Evolutionary conservation across 2,797 vertebrate genomes (phyloP).

Genomic region (Dicrostonyx torquatus): DNA sequence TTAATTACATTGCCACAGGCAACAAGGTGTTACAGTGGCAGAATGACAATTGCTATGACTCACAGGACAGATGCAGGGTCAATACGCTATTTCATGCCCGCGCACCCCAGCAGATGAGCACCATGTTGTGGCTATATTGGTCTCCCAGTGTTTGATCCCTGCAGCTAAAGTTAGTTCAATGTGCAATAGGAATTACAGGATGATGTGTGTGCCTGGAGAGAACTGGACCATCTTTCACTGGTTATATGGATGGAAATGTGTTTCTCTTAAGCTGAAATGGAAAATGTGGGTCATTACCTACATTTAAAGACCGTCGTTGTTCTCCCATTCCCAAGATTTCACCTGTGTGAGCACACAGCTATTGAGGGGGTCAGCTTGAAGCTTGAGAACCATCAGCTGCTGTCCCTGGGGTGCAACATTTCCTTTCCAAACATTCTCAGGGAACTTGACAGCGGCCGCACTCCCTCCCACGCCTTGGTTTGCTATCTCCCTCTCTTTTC

Average conservation of each 20-base stretch:
- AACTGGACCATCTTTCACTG: constrained; percentile 74
- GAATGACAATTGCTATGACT: constrained; percentile 90
- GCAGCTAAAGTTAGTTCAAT: constrained; percentile 84
- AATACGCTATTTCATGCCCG: constrained; percentile 88
- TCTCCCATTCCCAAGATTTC: constrained; percentile 81
- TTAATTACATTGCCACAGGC: constrained; percentile 94
- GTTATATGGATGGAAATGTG: constrained; percentile 72
- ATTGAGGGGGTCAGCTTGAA: constrained; percentile 76
- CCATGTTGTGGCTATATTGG: constrained; percentile 84
- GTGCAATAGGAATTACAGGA: constrained; percentile 85
- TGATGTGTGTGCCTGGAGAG: constrained; percentile 59
- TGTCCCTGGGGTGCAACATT: constrained; percentile 76
- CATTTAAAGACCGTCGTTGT: constrained; percentile 83
- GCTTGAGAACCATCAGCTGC: constrained; percentile 78
- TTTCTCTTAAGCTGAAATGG: constrained; percentile 81
- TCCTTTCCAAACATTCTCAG: constrained; percentile 73
- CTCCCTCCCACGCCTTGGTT: constrained; percentile 13
- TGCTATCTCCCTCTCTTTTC: not conserved
- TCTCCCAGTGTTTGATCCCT: constrained; percentile 80
- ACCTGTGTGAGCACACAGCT: constrained; percentile 72
- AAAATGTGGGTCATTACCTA: constrained; percentile 79
- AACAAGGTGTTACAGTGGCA: constrained; percentile 90
- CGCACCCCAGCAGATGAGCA: constrained; percentile 84
- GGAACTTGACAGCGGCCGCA: constrained; percentile 67
- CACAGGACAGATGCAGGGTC: constrained; percentile 88